Conservation (phyloP, 2,888 invertebrate species). For the Conistra vaccinii region DNA sequence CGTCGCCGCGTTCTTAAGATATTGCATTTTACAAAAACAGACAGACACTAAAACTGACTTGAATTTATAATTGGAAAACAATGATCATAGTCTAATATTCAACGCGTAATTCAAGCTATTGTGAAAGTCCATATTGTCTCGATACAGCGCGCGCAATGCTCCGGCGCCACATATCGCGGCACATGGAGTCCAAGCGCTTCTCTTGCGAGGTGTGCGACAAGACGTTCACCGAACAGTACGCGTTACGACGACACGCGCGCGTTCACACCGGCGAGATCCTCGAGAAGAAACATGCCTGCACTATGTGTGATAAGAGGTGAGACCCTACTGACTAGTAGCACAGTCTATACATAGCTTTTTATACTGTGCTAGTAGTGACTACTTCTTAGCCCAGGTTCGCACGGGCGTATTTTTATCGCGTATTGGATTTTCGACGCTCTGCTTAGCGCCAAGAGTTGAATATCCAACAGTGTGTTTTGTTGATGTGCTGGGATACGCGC, state of each 20-base stretch:
- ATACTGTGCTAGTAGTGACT: too few relatives aligned
- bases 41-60: too few relatives aligned
- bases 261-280: constrained; percentile 88
- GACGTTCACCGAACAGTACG: constrained; percentile 89
- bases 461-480: too few relatives aligned
- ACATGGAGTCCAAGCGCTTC: constrained; percentile 88
- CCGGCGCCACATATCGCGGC: constrained; percentile 89
- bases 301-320: constrained; percentile 88
- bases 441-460: too few relatives aligned
- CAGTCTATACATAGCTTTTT: too few relatives aligned
- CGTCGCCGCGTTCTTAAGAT: too few relatives aligned
- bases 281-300: constrained; percentile 87
- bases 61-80: too few relatives aligned
- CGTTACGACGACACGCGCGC: constrained; percentile 87
- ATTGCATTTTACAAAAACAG: too few relatives aligned
- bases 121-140: background rate
- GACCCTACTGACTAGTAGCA: background rate
- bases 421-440: too few relatives aligned
- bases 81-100: background rate
- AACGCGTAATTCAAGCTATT: background rate
- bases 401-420: too few relatives aligned
- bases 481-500: too few relatives aligned
- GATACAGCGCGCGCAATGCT: constrained; percentile 70
- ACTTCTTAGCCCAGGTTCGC: too few relatives aligned
- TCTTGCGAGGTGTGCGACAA: constrained; percentile 88